These are phyloP conservation scores for Tipula confusa DNA, from an alignment of 2,888 invertebrate genomes.

Conservation along the genomic window DNA sequence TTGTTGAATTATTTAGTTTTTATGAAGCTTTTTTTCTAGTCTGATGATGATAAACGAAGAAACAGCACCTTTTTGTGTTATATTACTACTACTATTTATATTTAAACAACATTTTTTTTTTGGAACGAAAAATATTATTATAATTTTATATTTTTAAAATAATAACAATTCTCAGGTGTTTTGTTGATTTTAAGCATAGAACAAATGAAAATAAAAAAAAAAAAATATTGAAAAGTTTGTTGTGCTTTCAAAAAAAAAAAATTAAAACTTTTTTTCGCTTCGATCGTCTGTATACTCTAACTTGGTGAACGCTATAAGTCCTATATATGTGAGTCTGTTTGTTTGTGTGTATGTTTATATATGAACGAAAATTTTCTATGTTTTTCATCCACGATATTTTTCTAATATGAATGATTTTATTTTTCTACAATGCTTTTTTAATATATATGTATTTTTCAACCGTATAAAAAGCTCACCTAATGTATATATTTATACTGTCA, in stretches of 20 bases:
- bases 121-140: neutral
- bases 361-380: neutral
- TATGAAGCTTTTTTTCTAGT: neutral
- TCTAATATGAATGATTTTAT: neutral
- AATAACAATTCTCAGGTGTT: slow-evolving; percentile 9
- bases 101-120: neutral
- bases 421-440: neutral
- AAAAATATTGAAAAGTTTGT: neutral
- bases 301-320: neutral
- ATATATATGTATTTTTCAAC: neutral
- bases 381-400: neutral
- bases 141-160: neutral
- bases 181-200: neutral
- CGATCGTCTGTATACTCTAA: neutral
- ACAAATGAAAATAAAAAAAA: neutral
- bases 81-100: neutral
- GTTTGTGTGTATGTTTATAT: too few relatives aligned
- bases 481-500: too few relatives aligned
- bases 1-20: neutral
- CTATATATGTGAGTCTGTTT: neutral
- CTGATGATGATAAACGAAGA: neutral
- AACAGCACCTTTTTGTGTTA: neutral
- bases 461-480: neutral
- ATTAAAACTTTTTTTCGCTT: neutral
- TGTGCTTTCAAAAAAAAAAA: neutral